A percentile compares a stretch with the other conserved stretches of the same genome.
phyloP scores from a whole-genome alignment of 2,113 vertebrate genomes.

The Rynchops niger region DNA sequence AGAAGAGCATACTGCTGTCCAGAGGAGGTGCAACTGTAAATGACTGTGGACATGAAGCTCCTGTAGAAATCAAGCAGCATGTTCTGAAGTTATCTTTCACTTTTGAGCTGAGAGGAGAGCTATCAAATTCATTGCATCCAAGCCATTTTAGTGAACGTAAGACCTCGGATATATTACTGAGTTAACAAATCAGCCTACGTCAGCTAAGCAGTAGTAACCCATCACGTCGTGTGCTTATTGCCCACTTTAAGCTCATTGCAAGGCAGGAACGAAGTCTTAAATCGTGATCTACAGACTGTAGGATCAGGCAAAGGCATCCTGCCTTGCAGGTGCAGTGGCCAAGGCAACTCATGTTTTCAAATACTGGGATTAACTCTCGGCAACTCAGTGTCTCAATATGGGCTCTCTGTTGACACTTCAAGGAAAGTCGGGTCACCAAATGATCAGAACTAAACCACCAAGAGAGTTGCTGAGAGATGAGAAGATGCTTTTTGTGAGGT shows the following conservation, averaged over 20 bases:
- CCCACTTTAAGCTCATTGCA: background rate
- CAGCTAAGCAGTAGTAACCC: background rate
- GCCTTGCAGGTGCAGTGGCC: fast-evolving
- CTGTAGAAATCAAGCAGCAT: background rate
- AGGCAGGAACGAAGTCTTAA: background rate
- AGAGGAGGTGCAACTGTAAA: background rate
- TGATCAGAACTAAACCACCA: background rate
- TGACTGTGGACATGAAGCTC: background rate
- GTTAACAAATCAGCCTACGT: background rate
- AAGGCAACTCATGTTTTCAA: background rate
- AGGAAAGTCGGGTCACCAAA: background rate
- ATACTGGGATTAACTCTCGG: background rate
- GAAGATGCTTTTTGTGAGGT: background rate
- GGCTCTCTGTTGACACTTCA: background rate
- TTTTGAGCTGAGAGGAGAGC: background rate
- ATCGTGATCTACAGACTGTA: background rate
- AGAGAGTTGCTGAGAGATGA: background rate
- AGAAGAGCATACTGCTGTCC: background rate
- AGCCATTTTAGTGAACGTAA: background rate
- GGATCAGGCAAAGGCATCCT: background rate
- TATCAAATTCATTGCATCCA: background rate
- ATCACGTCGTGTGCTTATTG: background rate
- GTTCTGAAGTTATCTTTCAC: background rate
- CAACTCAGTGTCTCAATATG: fast-evolving
- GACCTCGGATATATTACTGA: background rate